Evolutionary conservation across 2,888 invertebrate genomes (phyloP).

Genomic region (Leptinotarsa peninsularis): DNA sequence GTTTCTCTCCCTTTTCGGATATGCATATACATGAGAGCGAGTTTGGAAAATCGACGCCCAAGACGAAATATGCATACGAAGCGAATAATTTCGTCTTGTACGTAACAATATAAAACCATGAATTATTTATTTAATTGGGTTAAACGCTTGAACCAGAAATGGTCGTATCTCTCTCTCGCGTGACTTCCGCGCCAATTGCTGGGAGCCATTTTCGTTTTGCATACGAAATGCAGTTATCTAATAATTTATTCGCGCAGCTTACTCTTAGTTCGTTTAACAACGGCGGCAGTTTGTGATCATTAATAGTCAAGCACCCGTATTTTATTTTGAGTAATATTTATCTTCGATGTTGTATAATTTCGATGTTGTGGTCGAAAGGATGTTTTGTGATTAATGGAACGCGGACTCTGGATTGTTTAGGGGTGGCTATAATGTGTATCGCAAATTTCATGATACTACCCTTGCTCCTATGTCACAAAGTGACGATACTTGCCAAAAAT

Average conservation of each 20-base stretch:
- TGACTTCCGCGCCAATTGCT: constrained; percentile 40
- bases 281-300: constrained; percentile 11
- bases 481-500: no score
- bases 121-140: constrained; percentile 51
- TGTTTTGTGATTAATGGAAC: not conserved
- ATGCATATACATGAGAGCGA: constrained; percentile 22
- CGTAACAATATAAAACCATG: constrained; percentile 39
- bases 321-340: not conserved
- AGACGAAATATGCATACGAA: constrained; percentile 19
- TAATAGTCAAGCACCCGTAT: not conserved
- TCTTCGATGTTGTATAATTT: not conserved
- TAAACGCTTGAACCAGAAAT: constrained; percentile 41
- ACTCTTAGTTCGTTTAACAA: constrained; percentile 11
- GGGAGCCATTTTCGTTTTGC: constrained; percentile 48
- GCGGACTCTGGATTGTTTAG: not conserved
- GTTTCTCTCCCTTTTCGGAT: not conserved
- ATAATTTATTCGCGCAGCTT: constrained; percentile 42
- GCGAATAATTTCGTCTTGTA: constrained; percentile 25
- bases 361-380: not conserved
- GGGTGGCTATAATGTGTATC: not conserved
- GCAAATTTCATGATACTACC: not conserved
- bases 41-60: not conserved
- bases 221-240: constrained; percentile 47
- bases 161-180: constrained; percentile 37
- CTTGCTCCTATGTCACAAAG: no score